These are phyloP conservation scores for Hetaerina americana DNA, from an alignment of 1,140 invertebrate species.

Conservation along the genomic window DNA sequence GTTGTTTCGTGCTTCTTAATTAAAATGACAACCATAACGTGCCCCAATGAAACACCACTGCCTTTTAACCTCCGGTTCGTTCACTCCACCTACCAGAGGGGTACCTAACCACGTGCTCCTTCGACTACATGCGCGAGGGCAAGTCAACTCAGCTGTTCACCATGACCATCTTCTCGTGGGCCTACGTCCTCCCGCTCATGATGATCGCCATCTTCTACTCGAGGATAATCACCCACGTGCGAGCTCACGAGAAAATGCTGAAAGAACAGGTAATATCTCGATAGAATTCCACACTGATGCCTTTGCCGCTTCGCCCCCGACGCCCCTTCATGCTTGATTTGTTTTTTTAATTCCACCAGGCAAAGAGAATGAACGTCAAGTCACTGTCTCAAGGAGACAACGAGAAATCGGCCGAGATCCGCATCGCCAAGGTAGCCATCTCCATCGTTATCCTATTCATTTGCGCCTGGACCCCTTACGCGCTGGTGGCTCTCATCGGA, in stretches of 20 bases:
- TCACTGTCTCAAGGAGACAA: constrained; percentile 45
- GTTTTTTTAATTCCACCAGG: no score
- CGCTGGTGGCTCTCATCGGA: constrained; percentile 53
- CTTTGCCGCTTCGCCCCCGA: no score
- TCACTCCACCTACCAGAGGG: constrained; percentile 45
- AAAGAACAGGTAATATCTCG: constrained; percentile 38
- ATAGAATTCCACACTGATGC: background rate
- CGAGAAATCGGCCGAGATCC: constrained; percentile 49
- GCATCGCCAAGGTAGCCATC: constrained; percentile 61
- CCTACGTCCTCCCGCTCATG: constrained; percentile 51
- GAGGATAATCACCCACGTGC: constrained; percentile 53
- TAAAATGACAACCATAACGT: no score
- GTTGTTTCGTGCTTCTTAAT: no score
- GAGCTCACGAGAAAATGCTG: constrained; percentile 63
- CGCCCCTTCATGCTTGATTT: no score
- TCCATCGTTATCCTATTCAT: constrained; percentile 63
- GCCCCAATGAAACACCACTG: no score
- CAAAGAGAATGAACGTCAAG: constrained; percentile 71
- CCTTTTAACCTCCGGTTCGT: no score
- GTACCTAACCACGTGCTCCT: constrained; percentile 59
- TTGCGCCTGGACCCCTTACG: constrained; percentile 60
- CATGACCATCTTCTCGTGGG: constrained; percentile 49
- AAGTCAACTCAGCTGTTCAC: constrained; percentile 54
- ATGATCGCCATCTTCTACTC: constrained; percentile 56
- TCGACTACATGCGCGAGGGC: constrained; percentile 57